Evolutionary conservation across 1,140 invertebrate genomes (phyloP), one percentile per base, ranked within the genome.

Genomic region (Bombus impatiens): DNA sequence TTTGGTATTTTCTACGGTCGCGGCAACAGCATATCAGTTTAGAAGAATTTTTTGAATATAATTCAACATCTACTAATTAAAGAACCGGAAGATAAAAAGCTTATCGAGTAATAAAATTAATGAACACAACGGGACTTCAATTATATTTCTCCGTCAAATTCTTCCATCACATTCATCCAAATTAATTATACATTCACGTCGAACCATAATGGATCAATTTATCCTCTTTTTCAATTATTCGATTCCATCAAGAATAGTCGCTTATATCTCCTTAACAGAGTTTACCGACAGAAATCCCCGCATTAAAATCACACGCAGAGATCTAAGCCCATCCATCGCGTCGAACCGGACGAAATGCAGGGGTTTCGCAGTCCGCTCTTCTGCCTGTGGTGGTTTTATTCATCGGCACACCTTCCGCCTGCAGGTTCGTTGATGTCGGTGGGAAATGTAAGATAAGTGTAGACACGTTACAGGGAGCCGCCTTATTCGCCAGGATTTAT

Each of bases 401-500:
- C 70, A 25, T 65, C 68, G 59, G 62, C 72, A 18, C 75, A 42
- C 70, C 75, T 71, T 75, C 37, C 59, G 44, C 53, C 53, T 53
- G 18, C 32, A 37, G 8, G 18, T 22, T 22, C 59, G 25, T 10
- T 37, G 62, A 47, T n/a, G 70, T 32, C 78, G n/a, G 71, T 74
- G 32, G 72, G 78, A 59, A 85, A 85, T 84, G 90, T 88, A 90
- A 91, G 90, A 92, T 90, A 91, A 92, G 90, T 84, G 89, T 77
- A 86, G 78, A 59, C 82, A 62, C 84, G 79, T 76, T 68, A 85
- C 86, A 57, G n/a, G 28, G 57, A 40, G 28, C 70, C 80, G 88
- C 84, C 82, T 87, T 90, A 90, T 88, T 90, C 91, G 76, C 86
- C 42, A 57, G 92, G 91, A 92, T 92, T 92, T 92, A 92, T 86